Base-by-base conservation (phyloP, 2,113 vertebrate species). In the Eubucco bourcierii region DNA sequence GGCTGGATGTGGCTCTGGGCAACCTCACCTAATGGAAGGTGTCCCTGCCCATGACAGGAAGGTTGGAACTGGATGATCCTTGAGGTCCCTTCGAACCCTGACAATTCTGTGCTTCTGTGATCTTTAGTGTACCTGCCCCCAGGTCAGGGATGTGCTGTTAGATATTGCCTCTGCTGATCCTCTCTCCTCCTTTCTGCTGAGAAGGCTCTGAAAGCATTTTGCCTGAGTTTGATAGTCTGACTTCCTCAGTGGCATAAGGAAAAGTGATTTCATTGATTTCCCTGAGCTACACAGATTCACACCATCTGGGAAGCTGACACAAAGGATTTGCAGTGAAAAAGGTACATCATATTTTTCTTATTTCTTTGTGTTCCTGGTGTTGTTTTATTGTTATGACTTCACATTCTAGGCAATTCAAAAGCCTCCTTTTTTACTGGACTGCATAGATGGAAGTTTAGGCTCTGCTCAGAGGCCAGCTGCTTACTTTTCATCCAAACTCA, bases 321-420 rank as follows among this genome's bases (percentile, higher is more conserved):
- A 80, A 63, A 84, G 53, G 68, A 80, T 88, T 88, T 83, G 72
- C 56, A 71, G 61, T 50, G 56, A 85, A 87, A 82, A 92, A 93
- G 55, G 58, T 87, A 66, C 68, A 90, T 89, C 8, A 4, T 58
- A 58, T 52, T 93, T 82, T 80, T 77, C 60, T 67, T 74, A 52
- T 90, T 90, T 94, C 84, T 61, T 87, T 60, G 74, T 80, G 60
- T 52, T 81, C 84, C 65, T 87, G 64, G 74, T 80, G 60, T 52
- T 81, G 82, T 68, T 94, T 89, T 85, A 80, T 85, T 74, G 41
- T 85, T 71, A 82, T 50, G 78, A 87, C 46, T 71, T 87, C 71
- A 84, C 29, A 2, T 68, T 84, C 58, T 58, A 67, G 41, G 82
- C 71, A 87, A 71, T 3, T 93, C 63, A 59, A 93, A 84, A 68